Evolutionary conservation across 2,113 vertebrate genomes (phyloP).

Genomic region (Microcebus tavaratra): DNA sequence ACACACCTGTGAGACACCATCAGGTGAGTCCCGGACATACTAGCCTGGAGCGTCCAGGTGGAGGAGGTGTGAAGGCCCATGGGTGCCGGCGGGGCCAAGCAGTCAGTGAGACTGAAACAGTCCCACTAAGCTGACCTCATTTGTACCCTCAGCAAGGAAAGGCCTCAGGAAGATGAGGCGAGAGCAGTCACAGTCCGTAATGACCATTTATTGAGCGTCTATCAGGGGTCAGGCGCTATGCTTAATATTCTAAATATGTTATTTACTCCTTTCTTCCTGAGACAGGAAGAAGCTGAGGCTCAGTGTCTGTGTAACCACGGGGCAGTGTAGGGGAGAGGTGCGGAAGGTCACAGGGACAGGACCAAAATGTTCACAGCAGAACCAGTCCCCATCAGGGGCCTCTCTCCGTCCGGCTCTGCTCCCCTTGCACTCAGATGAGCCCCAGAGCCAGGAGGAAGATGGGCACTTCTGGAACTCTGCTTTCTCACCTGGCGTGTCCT

Average conservation of each 20-base stretch:
- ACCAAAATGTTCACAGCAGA: background rate
- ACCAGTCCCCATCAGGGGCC: too few relatives aligned
- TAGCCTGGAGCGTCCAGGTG: background rate
- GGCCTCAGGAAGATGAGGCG: background rate
- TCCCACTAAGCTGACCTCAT: background rate
- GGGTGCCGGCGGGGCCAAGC: background rate
- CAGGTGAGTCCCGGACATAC: background rate
- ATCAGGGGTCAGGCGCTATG: background rate
- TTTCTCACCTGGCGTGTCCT: background rate
- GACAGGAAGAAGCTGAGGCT: background rate
- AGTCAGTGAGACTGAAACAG: background rate
- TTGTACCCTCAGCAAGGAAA: background rate
- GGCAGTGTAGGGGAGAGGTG: too few relatives aligned
- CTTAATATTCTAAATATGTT: background rate
- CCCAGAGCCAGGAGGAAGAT: background rate
- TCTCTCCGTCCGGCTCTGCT: background rate
- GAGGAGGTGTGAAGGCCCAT: background rate
- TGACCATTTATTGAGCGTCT: background rate
- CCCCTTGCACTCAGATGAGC: background rate
- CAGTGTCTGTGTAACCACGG: accelerated
- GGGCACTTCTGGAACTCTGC: background rate
- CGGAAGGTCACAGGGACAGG: background rate
- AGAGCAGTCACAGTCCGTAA: background rate
- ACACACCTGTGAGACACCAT: background rate
- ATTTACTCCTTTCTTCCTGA: background rate